Evolutionary conservation across 2,113 vertebrate genomes (phyloP), one percentile per base, ranked within the genome.

Genomic region (Pseudorhombus dupliciocellatus): DNA sequence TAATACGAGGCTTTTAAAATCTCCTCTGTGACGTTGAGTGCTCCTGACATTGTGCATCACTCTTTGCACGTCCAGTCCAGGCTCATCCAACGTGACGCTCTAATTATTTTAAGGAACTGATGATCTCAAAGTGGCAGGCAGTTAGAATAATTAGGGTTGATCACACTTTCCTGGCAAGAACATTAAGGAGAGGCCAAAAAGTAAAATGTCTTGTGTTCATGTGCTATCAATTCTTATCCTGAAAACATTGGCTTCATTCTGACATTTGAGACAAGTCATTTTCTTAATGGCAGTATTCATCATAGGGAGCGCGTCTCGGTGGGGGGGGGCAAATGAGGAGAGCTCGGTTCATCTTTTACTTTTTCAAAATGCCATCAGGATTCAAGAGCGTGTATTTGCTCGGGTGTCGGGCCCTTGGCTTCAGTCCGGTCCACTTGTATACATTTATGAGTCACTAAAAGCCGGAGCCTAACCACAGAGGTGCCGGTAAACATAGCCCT

Each of bases 231-330:
- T 91, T 91, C 85, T 79, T 81, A 83, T 82, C 78, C 74, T 31
- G 7, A 84, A 84, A 90, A 84, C 80, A 88, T 66, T 78, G 75
- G 68, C 80, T 69, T 24, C 70, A 73, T 68, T 73, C 81, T 89
- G 86, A 91, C 89, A 89, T 90, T 91, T 88, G 68, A 89, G 87
- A 89, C 90, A 79, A 85, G 86, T 90, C 83, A 81, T 90, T 90
- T 89, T 81, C 86, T 70, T 84, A 89, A 89, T 91, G 81, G 87
- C 73, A 42, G 73, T 76, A 77, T 87, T 86, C 83, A 84, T 89
- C 81, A 88, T 66, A 51, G 75, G n/a, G 65, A 61, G 68, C 65
- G 66, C 66, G 79, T 82, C 78, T 79, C 71, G 0, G 1, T 21
- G 46, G 16, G 57, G 31, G 6, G 53, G 28, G 2, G 21, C 20